These are phyloP conservation scores for Coregonus ussuriensis DNA, from an alignment of 2,797 vertebrate genomes.

Conservation along the genomic window DNA sequence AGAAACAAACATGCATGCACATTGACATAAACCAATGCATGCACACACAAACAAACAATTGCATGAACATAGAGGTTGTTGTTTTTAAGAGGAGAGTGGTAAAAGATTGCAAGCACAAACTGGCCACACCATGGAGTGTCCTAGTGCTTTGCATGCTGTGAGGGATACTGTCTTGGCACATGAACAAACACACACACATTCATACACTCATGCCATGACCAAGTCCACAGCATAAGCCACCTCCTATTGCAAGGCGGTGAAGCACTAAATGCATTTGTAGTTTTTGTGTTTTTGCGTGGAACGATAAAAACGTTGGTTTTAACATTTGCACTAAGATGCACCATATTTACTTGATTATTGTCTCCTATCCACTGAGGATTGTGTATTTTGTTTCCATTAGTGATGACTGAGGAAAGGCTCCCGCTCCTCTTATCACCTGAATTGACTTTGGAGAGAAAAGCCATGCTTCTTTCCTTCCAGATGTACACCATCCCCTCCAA, in stretches of 20 bases:
- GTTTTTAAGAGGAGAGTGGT: conserved; percentile 11
- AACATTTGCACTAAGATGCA: conserved; percentile 64
- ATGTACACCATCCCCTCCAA: neutral
- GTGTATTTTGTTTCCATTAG: neutral
- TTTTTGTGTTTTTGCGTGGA: conserved; percentile 27
- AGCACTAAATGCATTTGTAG: conserved; percentile 53
- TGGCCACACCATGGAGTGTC: conserved; percentile 5
- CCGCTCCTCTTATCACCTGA: conserved; percentile 16
- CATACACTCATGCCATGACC: conserved; percentile 29
- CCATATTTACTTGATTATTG: conserved; percentile 78
- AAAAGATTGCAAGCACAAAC: conserved; percentile 54
- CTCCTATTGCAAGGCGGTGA: conserved; percentile 34
- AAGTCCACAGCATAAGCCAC: conserved; percentile 56
- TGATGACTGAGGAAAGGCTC: conserved; percentile 23
- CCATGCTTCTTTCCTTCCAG: neutral
- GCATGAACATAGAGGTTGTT: neutral
- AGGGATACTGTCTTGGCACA: conserved; percentile 18
- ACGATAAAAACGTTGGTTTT: conserved; percentile 35
- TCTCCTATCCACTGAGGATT: conserved; percentile 65
- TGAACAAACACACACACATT: conserved; percentile 31
- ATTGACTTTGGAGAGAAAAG: neutral
- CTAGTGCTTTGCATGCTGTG: conserved; percentile 19
- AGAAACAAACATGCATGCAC: conserved; percentile 4
- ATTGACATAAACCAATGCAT: too few relatives aligned
- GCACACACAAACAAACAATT: too few relatives aligned